These are phyloP conservation scores for Anastrepha ludens DNA, from an alignment of 1,140 invertebrate genomes.

Conservation along the genomic window DNA sequence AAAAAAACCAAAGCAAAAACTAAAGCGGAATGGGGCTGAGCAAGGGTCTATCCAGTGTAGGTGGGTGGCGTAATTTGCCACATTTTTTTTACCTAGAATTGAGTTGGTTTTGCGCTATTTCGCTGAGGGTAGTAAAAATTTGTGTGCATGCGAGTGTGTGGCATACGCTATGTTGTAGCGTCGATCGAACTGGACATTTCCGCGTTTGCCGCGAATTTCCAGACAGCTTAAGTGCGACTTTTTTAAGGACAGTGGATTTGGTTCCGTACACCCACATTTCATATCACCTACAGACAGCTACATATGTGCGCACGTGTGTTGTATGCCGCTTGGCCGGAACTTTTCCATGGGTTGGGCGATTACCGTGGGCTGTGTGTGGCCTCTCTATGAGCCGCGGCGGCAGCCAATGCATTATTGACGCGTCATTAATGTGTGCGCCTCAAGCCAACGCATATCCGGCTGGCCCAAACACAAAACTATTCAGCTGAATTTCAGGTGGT, in stretches of 20 bases:
- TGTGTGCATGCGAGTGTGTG: not conserved
- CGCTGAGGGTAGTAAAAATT: not conserved
- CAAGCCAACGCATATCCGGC: not conserved
- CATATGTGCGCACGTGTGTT: not conserved
- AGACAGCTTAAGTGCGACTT: conserved; percentile 13
- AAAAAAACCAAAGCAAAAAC: not conserved
- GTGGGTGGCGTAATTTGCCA: not conserved
- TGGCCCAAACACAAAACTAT: conserved; percentile 11
- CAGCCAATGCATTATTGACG: not conserved
- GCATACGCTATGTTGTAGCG: not conserved
- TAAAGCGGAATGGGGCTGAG: not conserved
- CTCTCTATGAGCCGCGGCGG: not conserved
- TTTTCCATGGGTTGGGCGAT: not conserved
- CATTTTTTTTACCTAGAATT: no score
- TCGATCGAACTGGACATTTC: not conserved
- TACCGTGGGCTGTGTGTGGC: not conserved
- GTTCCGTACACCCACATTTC: not conserved
- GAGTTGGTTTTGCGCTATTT: not conserved
- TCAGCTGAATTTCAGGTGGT: not conserved
- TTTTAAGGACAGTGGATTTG: conserved; percentile 3
- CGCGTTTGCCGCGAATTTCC: not conserved
- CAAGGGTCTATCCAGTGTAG: not conserved
- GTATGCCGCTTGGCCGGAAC: not conserved
- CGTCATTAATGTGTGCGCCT: not conserved
- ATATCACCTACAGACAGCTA: not conserved